A percentile compares a stretch with the other conserved stretches of the same genome.
Evolutionary conservation across 1,140 invertebrate species (phyloP).

Genomic region (Zelostemma sp.): DNA sequence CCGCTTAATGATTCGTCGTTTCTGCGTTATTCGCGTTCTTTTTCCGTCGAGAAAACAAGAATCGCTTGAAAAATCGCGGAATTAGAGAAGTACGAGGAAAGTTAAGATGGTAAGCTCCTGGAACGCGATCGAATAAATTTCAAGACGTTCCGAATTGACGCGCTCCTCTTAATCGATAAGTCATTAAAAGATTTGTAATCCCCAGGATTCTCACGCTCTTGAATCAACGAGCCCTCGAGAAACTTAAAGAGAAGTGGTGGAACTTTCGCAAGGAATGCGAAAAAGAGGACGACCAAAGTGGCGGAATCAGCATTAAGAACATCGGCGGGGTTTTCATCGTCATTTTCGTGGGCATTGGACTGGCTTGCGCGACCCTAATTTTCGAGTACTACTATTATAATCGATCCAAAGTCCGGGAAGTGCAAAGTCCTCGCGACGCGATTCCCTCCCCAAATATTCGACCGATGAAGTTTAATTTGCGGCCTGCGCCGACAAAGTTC

Average conservation of each 20-base stretch:
- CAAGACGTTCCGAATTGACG: no score
- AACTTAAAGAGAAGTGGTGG: slow-evolving; percentile 97
- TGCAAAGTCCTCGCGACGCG: slow-evolving; percentile 9
- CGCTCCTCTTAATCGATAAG: no score
- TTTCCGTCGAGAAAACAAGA: no score
- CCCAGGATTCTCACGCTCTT: slow-evolving; percentile 90
- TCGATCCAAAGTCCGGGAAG: slow-evolving; percentile 57
- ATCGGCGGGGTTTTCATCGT: slow-evolving; percentile 98
- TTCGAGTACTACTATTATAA: slow-evolving; percentile 57
- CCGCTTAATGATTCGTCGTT: neutral
- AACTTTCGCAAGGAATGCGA: slow-evolving; percentile 90
- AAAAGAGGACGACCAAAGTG: slow-evolving; percentile 90
- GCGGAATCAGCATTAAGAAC: slow-evolving; percentile 97
- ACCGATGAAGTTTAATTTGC: slow-evolving; percentile 53
- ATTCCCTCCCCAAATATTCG: slow-evolving; percentile 33
- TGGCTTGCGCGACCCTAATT: slow-evolving; percentile 76
- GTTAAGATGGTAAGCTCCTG: no score
- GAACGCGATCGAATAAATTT: no score
- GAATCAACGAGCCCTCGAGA: slow-evolving; percentile 92
- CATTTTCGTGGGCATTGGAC: slow-evolving; percentile 92
- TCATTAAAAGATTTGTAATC: slow-evolving; percentile 6
- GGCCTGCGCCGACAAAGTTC: slow-evolving; percentile 48
- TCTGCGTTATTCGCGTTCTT: no score
- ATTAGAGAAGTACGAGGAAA: no score
- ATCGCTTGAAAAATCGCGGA: no score